Evolutionary conservation across 2,797 vertebrate genomes (phyloP).

Genomic region (Chaetophractus vellerosus): DNA sequence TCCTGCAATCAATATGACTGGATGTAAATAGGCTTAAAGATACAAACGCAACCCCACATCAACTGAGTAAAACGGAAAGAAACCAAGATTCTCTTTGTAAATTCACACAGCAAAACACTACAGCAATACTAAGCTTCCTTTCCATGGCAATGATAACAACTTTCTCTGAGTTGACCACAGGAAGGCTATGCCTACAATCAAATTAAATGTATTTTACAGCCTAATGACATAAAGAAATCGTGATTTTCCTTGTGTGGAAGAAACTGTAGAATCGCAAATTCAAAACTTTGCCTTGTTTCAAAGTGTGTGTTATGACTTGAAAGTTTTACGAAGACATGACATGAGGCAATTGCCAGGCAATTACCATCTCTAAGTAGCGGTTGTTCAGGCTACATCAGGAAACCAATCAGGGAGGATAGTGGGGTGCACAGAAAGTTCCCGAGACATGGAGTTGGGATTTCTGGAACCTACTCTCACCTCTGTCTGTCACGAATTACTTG

Average conservation of each 20-base stretch:
- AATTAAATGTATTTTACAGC: not conserved
- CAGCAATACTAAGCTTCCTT: accelerated
- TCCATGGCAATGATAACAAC: too few relatives aligned
- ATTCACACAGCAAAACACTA: not conserved
- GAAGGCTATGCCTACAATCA: not conserved
- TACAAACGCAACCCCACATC: not conserved
- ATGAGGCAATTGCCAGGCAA: not conserved
- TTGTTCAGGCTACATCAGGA: not conserved
- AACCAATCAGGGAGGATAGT: too few relatives aligned
- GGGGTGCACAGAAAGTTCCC: not conserved
- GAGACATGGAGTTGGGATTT: too few relatives aligned
- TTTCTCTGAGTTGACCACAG: not conserved
- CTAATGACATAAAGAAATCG: not conserved
- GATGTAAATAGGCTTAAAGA: conserved; percentile 59
- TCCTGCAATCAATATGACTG: not conserved
- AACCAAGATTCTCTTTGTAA: not conserved
- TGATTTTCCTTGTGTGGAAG: not conserved
- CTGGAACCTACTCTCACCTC: not conserved
- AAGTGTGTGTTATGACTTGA: accelerated
- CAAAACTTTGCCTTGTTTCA: not conserved
- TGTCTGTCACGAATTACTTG: not conserved
- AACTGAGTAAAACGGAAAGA: not conserved
- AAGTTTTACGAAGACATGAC: not conserved
- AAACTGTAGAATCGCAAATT: not conserved
- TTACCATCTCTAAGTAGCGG: not conserved